A percentile compares a stretch with the other conserved stretches of the same genome.
Conservation (phyloP, 2,113 vertebrate species). For the Struthio camelus region DNA sequence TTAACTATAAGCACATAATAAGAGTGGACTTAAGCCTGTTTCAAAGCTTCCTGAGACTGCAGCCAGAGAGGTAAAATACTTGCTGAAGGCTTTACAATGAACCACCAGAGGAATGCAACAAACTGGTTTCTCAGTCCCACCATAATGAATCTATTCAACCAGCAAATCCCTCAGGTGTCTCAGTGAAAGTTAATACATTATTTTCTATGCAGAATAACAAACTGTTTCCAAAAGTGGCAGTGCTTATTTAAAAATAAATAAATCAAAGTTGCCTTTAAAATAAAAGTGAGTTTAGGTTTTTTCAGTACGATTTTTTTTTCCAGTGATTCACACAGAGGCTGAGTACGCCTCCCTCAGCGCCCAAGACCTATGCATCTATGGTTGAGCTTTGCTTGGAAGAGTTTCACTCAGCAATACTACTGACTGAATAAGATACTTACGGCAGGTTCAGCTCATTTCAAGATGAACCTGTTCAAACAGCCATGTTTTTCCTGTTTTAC, state of each 20-base stretch:
- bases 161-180: not conserved
- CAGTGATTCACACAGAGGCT: not conserved
- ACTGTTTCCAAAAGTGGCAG: not conserved
- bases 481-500: slow-evolving; percentile 36
- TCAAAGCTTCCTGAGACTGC: not conserved
- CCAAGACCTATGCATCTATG: not conserved
- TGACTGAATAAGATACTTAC: not conserved
- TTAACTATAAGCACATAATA: not conserved
- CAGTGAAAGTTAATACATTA: not conserved
- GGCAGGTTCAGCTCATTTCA: not conserved
- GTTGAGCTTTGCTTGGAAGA: not conserved
- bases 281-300: rapidly evolving
- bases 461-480: slow-evolving; percentile 37
- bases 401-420: not conserved
- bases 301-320: not conserved
- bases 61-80: not conserved
- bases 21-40: not conserved
- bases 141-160: not conserved
- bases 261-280: not conserved
- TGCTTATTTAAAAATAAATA: not conserved
- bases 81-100: not conserved
- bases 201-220: not conserved
- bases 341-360: not conserved
- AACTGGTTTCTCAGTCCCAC: not conserved
- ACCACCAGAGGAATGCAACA: not conserved